Percentiles rank a stretch among this genome's conserved stretches.
Conservation (phyloP, 2,113 vertebrate genomes). For the Sitta europaea region DNA sequence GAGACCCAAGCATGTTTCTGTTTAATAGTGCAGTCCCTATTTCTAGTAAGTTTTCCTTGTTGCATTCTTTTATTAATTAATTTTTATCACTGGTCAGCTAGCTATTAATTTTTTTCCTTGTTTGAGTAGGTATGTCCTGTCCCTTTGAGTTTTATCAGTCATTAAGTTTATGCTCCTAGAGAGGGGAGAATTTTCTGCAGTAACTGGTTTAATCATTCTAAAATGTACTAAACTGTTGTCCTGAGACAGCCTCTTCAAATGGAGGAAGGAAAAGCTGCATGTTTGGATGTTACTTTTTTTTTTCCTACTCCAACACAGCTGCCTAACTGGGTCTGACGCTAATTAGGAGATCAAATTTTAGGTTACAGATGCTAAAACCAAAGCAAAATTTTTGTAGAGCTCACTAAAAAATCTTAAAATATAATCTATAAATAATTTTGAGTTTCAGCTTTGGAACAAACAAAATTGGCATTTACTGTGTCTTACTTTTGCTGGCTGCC, state of each 20-base stretch:
- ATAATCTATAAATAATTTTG: neutral
- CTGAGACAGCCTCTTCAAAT: neutral
- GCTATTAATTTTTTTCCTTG: neutral
- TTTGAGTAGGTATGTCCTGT: neutral
- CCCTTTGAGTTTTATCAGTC: neutral
- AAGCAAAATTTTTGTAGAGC: constrained; percentile 1
- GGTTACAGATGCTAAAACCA: constrained; percentile 29
- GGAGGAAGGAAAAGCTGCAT: neutral
- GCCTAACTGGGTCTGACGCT: neutral
- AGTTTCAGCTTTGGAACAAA: neutral
- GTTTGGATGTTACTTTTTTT: neutral
- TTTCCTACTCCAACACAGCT: constrained; percentile 8
- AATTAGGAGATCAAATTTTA: constrained; percentile 29
- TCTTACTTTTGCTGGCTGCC: neutral
- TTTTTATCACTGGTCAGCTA: neutral
- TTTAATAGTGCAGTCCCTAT: neutral
- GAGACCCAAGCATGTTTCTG: neutral
- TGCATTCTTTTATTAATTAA: neutral
- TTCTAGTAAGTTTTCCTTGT: neutral
- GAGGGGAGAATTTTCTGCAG: neutral
- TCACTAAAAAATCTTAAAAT: neutral
- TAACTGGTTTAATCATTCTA: neutral
- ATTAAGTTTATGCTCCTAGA: neutral
- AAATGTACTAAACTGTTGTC: neutral
- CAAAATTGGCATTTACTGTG: neutral